Percentiles rank a stretch among this genome's conserved stretches.
Evolutionary conservation across 2,888 invertebrate species (phyloP).

Genomic region (Hirtodrosophila alboralis): DNA sequence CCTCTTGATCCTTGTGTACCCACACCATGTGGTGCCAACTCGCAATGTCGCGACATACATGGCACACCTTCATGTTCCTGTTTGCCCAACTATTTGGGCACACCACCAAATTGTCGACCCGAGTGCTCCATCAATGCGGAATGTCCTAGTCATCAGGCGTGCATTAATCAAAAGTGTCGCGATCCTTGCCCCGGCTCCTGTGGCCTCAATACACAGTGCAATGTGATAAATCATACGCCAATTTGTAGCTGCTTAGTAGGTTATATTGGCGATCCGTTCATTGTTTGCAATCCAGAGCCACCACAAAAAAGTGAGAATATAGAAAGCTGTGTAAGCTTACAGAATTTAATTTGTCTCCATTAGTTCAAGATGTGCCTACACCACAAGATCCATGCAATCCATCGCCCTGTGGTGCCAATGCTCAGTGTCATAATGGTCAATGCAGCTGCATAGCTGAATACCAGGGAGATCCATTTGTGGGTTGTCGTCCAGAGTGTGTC

Average conservation of each 20-base stretch:
- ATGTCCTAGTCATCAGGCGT: slow-evolving; percentile 88
- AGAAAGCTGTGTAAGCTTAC: not conserved
- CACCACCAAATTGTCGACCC: slow-evolving; percentile 90
- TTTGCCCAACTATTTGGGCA: slow-evolving; percentile 88
- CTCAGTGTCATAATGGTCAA: slow-evolving; percentile 88
- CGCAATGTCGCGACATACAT: slow-evolving; percentile 86
- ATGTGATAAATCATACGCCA: slow-evolving; percentile 88
- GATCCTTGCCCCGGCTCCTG: slow-evolving; percentile 89
- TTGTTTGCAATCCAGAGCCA: slow-evolving; percentile 85
- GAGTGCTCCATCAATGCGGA: slow-evolving; percentile 91
- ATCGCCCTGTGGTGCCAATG: slow-evolving; percentile 90
- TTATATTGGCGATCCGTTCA: slow-evolving; percentile 88
- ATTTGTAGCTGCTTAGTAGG: slow-evolving; percentile 87
- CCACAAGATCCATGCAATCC: slow-evolving; percentile 87
- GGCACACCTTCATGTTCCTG: slow-evolving; percentile 88
- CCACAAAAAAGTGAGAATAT: slow-evolving; percentile 81
- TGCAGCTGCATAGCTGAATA: slow-evolving; percentile 89
- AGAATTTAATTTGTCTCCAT: slow-evolving; percentile 14
- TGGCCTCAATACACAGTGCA: slow-evolving; percentile 87
- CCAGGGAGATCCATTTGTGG: slow-evolving; percentile 88
- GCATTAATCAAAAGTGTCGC: slow-evolving; percentile 90
- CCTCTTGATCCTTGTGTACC: slow-evolving; percentile 88
- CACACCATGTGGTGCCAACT: slow-evolving; percentile 91
- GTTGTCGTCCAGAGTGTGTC: slow-evolving; percentile 89
- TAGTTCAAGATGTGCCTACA: slow-evolving; percentile 59